These are phyloP conservation scores for Yponomeuta evonymella DNA, from an alignment of 2,888 invertebrate genomes.

Conservation along the genomic window DNA sequence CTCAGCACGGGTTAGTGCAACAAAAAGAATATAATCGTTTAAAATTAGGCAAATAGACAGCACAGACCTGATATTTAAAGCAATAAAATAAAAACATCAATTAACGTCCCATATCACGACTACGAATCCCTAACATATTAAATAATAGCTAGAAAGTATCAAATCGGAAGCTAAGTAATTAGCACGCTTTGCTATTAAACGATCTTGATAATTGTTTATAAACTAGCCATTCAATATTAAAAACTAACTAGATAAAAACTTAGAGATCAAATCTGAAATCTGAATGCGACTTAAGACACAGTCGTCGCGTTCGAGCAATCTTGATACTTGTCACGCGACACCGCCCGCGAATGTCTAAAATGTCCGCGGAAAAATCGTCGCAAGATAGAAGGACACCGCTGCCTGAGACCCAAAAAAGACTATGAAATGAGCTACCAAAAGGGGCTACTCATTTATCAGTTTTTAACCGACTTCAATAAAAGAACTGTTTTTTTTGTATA, in stretches of 20 bases:
- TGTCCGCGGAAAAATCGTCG: background rate
- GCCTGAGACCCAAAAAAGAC: background rate
- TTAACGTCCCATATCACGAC: too few species aligned
- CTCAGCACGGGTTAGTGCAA: too few species aligned
- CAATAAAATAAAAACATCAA: too few species aligned
- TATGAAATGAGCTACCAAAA: too few species aligned
- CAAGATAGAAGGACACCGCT: background rate
- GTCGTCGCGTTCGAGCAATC: background rate
- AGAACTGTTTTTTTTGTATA: too few species aligned
- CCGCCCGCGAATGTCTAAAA: constrained; percentile 3
- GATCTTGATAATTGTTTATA: background rate
- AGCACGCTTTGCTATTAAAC: background rate
- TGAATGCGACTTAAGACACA: background rate
- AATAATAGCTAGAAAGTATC: too few species aligned
- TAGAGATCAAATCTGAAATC: background rate
- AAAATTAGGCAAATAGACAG: too few species aligned
- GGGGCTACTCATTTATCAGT: too few species aligned
- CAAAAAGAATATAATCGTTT: too few species aligned
- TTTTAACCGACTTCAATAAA: too few species aligned
- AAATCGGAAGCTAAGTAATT: background rate
- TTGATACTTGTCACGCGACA: constrained; percentile 7
- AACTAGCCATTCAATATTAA: background rate
- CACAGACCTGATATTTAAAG: too few species aligned
- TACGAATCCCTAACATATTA: too few species aligned
- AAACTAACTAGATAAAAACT: background rate